Evolutionary conservation across 2,797 vertebrate genomes (phyloP).

Genomic region (Enteromius mattozi): DNA sequence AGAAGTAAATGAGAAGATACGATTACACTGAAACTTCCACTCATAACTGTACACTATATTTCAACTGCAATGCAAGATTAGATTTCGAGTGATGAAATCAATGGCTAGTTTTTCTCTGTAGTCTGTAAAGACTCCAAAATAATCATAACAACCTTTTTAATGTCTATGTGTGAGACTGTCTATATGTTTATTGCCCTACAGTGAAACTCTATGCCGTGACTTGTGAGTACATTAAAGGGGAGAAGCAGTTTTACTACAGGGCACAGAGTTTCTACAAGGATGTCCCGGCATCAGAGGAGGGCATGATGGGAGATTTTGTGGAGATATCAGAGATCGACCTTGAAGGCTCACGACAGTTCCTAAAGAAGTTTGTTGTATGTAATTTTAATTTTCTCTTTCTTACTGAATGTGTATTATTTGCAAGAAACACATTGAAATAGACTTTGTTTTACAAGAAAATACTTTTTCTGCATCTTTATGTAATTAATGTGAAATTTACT

Average conservation of each 20-base stretch:
- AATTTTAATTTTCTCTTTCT: not conserved
- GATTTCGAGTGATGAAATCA: not conserved
- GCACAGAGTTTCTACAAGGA: conserved; percentile 92
- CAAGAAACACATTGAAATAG: not conserved
- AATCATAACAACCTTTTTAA: not conserved
- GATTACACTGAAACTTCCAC: not conserved
- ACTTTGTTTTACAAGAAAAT: not conserved
- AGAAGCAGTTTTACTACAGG: conserved; percentile 96
- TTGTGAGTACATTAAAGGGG: conserved; percentile 92
- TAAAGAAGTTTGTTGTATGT: conserved; percentile 93
- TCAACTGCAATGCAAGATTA: not conserved
- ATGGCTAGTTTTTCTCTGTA: not conserved
- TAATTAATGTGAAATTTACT: not conserved
- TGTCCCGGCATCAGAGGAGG: conserved; percentile 91
- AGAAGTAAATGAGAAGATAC: not conserved
- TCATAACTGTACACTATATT: not conserved
- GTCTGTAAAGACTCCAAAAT: not conserved
- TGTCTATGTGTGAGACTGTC: not conserved
- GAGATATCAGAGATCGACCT: conserved; percentile 89
- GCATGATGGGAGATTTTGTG: conserved; percentile 96
- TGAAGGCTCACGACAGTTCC: conserved; percentile 87
- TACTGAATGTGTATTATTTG: not conserved
- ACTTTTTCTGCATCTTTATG: not conserved
- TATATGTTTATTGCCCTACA: conserved; percentile 69
- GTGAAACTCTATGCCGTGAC: conserved; percentile 94